Conservation (phyloP, 2,113 vertebrate genomes). For the Helogale parvula region DNA sequence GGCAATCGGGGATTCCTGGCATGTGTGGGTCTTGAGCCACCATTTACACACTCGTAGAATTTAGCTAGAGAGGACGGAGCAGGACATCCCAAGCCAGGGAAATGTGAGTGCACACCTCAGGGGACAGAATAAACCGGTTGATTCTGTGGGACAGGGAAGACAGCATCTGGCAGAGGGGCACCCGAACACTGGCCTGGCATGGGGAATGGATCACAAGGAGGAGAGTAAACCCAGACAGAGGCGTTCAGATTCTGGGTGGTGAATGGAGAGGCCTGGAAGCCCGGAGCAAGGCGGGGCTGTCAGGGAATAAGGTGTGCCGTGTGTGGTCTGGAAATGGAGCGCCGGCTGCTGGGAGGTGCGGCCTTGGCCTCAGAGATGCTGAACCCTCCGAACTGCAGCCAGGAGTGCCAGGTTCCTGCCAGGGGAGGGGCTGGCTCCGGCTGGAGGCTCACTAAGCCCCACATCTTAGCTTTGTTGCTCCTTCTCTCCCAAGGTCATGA, state of each 20-base stretch:
- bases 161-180: background rate
- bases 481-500: background rate
- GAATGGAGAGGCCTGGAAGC: background rate
- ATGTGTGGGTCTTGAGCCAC: background rate
- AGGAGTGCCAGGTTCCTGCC: background rate
- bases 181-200: too few relatives aligned
- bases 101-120: background rate
- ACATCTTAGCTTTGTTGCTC: background rate
- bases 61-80: background rate
- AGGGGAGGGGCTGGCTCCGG: background rate
- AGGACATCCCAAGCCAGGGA: background rate
- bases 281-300: background rate
- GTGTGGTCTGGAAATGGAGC: background rate
- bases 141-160: background rate
- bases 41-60: background rate
- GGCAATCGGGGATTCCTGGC: background rate
- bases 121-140: background rate
- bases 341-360: background rate
- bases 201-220: background rate
- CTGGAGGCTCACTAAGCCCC: background rate
- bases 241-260: background rate
- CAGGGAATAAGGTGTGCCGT: background rate
- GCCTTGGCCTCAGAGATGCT: background rate
- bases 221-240: background rate
- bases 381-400: accelerated